Conservation (phyloP, 2,888 invertebrate genomes). For the Hypomecis atomaria region DNA sequence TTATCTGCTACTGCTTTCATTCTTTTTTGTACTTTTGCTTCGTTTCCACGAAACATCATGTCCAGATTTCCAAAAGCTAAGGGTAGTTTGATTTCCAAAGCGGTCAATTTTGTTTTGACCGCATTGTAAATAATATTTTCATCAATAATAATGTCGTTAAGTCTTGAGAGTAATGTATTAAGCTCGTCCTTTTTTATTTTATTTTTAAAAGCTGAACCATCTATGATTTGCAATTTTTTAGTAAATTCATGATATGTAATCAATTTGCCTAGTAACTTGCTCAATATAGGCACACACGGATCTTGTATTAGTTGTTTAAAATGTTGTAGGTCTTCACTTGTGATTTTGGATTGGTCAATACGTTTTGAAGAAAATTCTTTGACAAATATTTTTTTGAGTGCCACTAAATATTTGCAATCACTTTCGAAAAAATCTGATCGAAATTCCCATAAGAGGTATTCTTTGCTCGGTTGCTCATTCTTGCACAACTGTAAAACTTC, state of each 20-base stretch:
- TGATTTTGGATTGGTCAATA: conserved; percentile 37
- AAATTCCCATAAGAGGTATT: conserved; percentile 44
- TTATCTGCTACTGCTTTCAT: conserved; percentile 32
- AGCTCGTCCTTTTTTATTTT: no score
- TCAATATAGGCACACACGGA: conserved; percentile 18
- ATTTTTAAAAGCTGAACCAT: no score
- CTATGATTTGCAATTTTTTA: no score
- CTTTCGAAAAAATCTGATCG: conserved; percentile 48
- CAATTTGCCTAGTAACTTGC: no score
- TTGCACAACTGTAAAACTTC: conserved; percentile 45
- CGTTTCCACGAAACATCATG: conserved; percentile 40
- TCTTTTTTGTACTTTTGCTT: conserved; percentile 32
- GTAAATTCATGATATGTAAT: no score
- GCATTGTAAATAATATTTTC: conserved; percentile 32
- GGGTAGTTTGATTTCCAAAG: conserved; percentile 46
- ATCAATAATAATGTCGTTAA: no score
- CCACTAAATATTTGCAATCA: conserved; percentile 38
- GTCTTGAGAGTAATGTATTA: no score
- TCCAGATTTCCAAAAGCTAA: conserved; percentile 51
- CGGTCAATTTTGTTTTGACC: conserved; percentile 39
- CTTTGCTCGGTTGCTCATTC: conserved; percentile 14
- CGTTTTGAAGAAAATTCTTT: conserved; percentile 41
- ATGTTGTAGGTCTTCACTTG: conserved; percentile 36
- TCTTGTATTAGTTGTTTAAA: conserved; percentile 37
- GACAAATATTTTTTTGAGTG: conserved; percentile 46